These are phyloP conservation scores for Tychaedon coryphoeus DNA, from an alignment of 2,113 vertebrate genomes.

Conservation along the genomic window DNA sequence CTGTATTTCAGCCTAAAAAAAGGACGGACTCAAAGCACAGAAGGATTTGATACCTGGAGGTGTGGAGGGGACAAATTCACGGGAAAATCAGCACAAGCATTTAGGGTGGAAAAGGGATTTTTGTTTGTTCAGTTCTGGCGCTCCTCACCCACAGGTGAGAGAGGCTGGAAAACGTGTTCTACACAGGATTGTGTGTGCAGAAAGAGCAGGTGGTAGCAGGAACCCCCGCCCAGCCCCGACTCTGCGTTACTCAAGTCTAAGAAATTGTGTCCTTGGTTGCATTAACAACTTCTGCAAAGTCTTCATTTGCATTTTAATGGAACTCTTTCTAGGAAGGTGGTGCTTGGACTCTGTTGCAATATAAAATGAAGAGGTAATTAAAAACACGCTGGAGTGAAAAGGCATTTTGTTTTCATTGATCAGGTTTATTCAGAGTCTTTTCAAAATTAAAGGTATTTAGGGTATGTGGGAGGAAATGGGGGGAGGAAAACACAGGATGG, in stretches of 20 bases:
- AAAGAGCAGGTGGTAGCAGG: background rate
- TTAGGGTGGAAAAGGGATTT: background rate
- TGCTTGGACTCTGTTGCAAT: background rate
- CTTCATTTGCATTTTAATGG: conserved; percentile 56
- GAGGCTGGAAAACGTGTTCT: background rate
- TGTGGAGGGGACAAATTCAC: accelerated
- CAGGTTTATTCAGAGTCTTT: background rate
- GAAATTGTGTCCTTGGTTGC: background rate
- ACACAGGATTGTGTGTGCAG: accelerated
- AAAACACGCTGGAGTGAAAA: background rate
- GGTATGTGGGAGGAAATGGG: background rate
- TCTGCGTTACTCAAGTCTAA: background rate
- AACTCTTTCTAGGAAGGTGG: conserved; percentile 47
- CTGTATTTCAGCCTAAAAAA: background rate
- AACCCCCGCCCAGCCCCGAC: background rate
- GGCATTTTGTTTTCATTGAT: background rate
- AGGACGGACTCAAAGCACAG: background rate
- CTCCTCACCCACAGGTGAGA: background rate
- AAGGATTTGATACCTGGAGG: background rate
- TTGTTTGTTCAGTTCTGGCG: background rate
- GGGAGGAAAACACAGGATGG: background rate
- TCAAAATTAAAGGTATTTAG: conserved; percentile 26
- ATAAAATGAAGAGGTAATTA: conserved; percentile 13
- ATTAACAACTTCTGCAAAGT: conserved; percentile 12
- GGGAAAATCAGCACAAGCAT: accelerated